phyloP scores from a whole-genome alignment of 2,888 invertebrate species.

The Phlogophora meticulosa region DNA sequence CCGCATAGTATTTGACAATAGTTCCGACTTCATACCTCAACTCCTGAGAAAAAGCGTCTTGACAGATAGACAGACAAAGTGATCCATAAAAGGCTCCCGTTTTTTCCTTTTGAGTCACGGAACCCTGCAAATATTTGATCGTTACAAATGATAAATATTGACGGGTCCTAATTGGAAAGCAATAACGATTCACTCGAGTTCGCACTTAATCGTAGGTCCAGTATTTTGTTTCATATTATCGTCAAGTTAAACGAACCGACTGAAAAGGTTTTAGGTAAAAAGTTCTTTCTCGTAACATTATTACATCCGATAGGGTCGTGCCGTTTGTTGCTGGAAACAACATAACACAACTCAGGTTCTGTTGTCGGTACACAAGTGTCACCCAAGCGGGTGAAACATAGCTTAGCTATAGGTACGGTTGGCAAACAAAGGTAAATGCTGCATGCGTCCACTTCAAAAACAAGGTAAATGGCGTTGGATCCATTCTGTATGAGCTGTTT shows the following conservation, averaged over 20 bases:
- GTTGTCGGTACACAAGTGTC: conserved; percentile 12
- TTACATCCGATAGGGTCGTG: conserved; percentile 8
- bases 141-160: conserved; percentile 57
- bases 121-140: conserved; percentile 24
- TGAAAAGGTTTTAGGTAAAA: conserved; percentile 42
- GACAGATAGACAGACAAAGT: too few relatives aligned
- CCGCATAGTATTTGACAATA: too few relatives aligned
- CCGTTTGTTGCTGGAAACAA: conserved; percentile 21
- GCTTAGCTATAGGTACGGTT: conserved; percentile 49
- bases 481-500: conserved; percentile 80
- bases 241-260: conserved; percentile 41
- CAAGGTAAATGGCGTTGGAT: conserved; percentile 74
- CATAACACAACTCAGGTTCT: conserved; percentile 23
- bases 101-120: too few relatives aligned
- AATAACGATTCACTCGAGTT: conserved; percentile 47
- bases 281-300: conserved; percentile 31
- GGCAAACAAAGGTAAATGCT: conserved; percentile 67
- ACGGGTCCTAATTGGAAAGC: conserved; percentile 52
- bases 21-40: too few relatives aligned
- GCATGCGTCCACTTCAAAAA: conserved; percentile 70
- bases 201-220: conserved; percentile 23
- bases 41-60: too few relatives aligned
- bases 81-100: too few relatives aligned
- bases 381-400: conserved; percentile 40
- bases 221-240: conserved; percentile 29